Conservation (phyloP, 2,888 invertebrate genomes). For the Apotomis capreana region DNA sequence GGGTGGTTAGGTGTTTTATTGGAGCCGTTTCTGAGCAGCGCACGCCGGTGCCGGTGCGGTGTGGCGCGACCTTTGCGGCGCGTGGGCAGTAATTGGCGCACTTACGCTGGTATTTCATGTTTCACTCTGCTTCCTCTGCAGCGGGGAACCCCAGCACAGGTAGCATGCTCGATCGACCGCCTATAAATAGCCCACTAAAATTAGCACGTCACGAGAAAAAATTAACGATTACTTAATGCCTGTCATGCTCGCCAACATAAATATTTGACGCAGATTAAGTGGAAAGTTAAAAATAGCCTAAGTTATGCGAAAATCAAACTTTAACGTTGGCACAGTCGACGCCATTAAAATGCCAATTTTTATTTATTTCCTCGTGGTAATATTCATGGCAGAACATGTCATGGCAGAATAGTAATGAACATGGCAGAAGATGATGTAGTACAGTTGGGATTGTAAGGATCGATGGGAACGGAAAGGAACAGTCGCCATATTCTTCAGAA, state of each 20-base stretch:
- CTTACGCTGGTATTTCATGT: constrained; percentile 16
- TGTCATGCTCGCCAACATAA: constrained; percentile 20
- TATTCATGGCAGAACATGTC: too few species aligned
- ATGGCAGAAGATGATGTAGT: too few species aligned
- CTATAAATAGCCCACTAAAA: constrained; percentile 31
- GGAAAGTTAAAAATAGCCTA: constrained; percentile 13
- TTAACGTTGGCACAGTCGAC: constrained; percentile 1
- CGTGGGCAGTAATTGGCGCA: constrained; percentile 32
- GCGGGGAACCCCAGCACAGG: constrained; percentile 17
- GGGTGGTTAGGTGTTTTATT: constrained; percentile 10
- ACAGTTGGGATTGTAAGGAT: too few species aligned
- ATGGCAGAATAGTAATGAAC: too few species aligned
- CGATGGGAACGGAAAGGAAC: too few species aligned
- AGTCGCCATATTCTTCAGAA: too few species aligned
- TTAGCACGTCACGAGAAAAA: constrained; percentile 19
- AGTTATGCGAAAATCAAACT: constrained; percentile 2
- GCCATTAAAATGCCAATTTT: background rate
- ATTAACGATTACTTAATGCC: constrained; percentile 26
- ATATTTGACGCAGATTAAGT: constrained; percentile 29
- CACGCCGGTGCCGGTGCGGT: background rate
- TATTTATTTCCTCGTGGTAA: too few species aligned
- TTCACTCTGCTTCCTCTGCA: constrained; percentile 3
- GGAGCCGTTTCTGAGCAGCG: background rate
- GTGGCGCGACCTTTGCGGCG: constrained; percentile 28
- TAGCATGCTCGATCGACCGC: background rate